These are phyloP conservation scores for Phalloptychus januarius DNA, from an alignment of 2,797 vertebrate species.

Conservation along the genomic window DNA sequence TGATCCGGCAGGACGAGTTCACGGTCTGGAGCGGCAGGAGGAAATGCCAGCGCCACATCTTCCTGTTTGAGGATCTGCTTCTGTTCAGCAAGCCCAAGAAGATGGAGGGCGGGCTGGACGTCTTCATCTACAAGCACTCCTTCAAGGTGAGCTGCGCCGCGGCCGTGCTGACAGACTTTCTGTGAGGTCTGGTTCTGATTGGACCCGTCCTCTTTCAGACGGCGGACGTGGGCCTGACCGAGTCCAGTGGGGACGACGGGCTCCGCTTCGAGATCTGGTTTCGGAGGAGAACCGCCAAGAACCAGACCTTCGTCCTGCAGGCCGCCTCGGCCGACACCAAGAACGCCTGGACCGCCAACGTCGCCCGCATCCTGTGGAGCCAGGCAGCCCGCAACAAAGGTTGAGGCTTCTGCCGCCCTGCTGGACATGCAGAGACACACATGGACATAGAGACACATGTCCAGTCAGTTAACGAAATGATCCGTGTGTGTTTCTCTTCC, in stretches of 20 bases:
- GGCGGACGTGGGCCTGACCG: constrained; percentile 94
- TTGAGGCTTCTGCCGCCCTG: background rate
- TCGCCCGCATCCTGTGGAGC: constrained; percentile 92
- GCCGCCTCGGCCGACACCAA: constrained; percentile 83
- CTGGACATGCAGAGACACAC: too few species aligned
- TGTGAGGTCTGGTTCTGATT: background rate
- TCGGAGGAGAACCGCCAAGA: constrained; percentile 89
- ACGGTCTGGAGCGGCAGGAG: constrained; percentile 87
- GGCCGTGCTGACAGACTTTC: accelerated
- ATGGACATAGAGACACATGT: too few species aligned
- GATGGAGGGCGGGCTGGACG: constrained; percentile 86
- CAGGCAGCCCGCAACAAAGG: constrained; percentile 96
- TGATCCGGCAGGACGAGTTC: constrained; percentile 94
- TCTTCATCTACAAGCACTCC: constrained; percentile 93
- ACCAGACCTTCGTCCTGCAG: constrained; percentile 90
- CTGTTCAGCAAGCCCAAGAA: constrained; percentile 95
- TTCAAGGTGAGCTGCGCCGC: constrained; percentile 85
- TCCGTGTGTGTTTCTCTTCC: background rate
- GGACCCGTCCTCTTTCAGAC: constrained; percentile 74
- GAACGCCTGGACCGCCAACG: constrained; percentile 89
- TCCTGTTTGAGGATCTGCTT: constrained; percentile 95
- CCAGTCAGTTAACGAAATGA: too few species aligned
- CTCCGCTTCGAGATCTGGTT: constrained; percentile 97
- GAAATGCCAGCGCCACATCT: constrained; percentile 91
- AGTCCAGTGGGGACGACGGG: constrained; percentile 86